phyloP scores from a whole-genome alignment of 2,888 invertebrate species.

The Apoda limacodes region DNA sequence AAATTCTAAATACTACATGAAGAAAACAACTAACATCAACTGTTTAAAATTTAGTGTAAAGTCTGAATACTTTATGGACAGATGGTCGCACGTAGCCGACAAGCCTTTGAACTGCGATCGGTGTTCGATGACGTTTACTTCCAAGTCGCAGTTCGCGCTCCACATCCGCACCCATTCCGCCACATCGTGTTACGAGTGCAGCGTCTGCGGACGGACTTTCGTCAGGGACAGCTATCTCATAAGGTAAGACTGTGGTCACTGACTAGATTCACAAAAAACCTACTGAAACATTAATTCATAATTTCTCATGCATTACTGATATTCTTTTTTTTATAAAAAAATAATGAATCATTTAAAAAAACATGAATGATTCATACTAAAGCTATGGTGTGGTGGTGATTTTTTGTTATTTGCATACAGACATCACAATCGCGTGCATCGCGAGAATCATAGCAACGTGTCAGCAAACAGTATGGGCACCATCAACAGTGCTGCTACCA shows the following conservation, averaged over 20 bases:
- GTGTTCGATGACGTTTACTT: conserved; percentile 79
- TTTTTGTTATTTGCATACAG: too few relatives aligned
- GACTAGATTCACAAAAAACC: too few relatives aligned
- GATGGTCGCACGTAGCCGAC: conserved; percentile 84
- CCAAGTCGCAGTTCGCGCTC: conserved; percentile 79
- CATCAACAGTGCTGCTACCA: conserved; percentile 58
- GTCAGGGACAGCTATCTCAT: conserved; percentile 83
- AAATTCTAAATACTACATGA: too few relatives aligned
- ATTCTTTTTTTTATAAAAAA: too few relatives aligned
- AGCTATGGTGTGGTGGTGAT: too few relatives aligned
- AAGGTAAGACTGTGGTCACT: conserved; percentile 60
- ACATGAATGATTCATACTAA: too few relatives aligned
- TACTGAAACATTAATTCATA: too few relatives aligned
- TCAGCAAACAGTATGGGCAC: conserved; percentile 65
- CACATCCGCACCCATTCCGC: conserved; percentile 81
- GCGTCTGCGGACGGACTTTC: conserved; percentile 79
- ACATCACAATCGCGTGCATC: conserved; percentile 82
- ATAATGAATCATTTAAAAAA: too few relatives aligned
- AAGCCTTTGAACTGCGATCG: conserved; percentile 79
- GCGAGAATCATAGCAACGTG: conserved; percentile 69
- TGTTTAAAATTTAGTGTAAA: too few relatives aligned
- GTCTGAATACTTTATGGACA: too few relatives aligned
- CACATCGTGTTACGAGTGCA: conserved; percentile 78
- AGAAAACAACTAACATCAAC: too few relatives aligned
- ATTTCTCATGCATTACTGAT: too few relatives aligned